These are phyloP conservation scores for Meda fulgida DNA, from an alignment of 2,797 vertebrate species.

Conservation along the genomic window DNA sequence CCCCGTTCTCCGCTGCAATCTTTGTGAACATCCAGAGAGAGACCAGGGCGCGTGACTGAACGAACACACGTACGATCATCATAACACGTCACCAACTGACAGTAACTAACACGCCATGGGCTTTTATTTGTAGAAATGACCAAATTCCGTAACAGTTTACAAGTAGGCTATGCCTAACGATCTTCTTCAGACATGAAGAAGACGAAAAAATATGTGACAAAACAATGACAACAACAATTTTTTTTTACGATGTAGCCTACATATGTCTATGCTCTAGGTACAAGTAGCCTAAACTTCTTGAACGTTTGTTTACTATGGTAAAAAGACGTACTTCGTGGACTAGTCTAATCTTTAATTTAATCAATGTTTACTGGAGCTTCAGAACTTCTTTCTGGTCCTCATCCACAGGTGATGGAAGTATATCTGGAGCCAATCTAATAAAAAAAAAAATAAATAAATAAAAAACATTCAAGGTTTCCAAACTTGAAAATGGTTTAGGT, in stretches of 20 bases:
- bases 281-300: background rate
- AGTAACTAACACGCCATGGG: background rate
- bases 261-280: background rate
- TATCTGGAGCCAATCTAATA: conserved; percentile 38
- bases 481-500: background rate
- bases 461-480: conserved; percentile 16
- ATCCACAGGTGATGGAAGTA: conserved; percentile 33
- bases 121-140: conserved; percentile 5
- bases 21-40: conserved; percentile 2
- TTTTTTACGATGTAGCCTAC: background rate
- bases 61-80: background rate
- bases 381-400: conserved; percentile 57
- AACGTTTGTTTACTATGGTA: background rate
- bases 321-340: background rate
- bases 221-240: too few relatives aligned
- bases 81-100: conserved; percentile 26
- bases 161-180: background rate
- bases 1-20: background rate
- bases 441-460: background rate
- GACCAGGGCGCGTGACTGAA: conserved; percentile 6
- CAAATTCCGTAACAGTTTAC: background rate
- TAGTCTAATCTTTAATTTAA: background rate
- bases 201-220: too few relatives aligned
- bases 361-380: conserved; percentile 46
- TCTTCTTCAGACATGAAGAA: background rate